Evolutionary conservation across 2,888 invertebrate genomes (phyloP).

Genomic region (Lumbricus terrestris): DNA sequence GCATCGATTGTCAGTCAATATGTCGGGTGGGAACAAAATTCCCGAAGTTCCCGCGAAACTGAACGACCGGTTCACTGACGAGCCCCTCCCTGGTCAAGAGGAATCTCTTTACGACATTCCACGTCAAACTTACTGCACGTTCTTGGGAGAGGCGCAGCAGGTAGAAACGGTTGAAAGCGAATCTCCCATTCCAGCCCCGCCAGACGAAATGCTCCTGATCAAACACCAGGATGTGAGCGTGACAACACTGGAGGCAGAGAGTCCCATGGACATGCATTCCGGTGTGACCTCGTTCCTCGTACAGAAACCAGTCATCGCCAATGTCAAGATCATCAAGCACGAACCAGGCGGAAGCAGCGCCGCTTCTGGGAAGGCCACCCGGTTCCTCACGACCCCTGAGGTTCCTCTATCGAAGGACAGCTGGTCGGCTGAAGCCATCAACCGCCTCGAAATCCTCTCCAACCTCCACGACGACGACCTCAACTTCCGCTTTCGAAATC

Average conservation of each 20-base stretch:
- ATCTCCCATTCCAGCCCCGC: neutral
- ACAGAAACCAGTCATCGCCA: constrained; percentile 15
- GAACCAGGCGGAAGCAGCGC: neutral
- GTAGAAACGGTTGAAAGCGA: neutral
- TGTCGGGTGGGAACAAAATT: neutral
- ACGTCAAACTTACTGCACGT: neutral
- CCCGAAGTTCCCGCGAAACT: neutral
- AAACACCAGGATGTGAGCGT: neutral
- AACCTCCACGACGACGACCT: constrained; percentile 8
- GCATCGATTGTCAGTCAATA: neutral
- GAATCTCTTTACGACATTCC: neutral
- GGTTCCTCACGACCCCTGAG: neutral
- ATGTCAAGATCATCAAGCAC: constrained; percentile 7
- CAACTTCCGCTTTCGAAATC: neutral
- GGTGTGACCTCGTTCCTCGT: neutral
- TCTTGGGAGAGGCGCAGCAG: neutral
- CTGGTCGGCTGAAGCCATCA: constrained; percentile 17
- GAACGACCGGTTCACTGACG: neutral
- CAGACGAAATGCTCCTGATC: neutral
- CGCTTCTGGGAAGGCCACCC: neutral
- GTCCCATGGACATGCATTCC: neutral
- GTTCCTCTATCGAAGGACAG: neutral
- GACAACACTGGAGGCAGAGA: neutral
- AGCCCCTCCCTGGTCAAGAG: neutral
- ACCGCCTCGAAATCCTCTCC: constrained; percentile 7